Conservation (phyloP, 2,888 invertebrate species). For the Rhagophthalmus giganteus region DNA sequence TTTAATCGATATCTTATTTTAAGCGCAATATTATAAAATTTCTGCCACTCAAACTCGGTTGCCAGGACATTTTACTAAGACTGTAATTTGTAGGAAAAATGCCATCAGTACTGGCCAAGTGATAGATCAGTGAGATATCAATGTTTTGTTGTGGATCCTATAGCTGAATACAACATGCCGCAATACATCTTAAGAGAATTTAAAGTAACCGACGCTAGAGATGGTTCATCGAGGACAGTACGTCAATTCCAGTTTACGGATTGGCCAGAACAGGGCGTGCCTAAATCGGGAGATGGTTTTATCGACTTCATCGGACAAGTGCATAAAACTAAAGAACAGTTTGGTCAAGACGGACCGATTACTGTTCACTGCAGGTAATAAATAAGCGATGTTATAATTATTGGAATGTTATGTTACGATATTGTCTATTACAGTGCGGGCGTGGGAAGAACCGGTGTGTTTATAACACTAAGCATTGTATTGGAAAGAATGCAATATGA, state of each 20-base stretch:
- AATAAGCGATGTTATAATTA: too few relatives aligned
- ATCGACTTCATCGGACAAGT: slow-evolving; percentile 99
- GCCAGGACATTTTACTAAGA: not conserved
- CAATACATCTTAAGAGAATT: slow-evolving; percentile 98
- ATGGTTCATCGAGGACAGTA: slow-evolving; percentile 93
- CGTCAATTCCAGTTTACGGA: slow-evolving; percentile 96
- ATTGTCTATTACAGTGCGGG: slow-evolving; percentile 89
- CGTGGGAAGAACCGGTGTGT: slow-evolving; percentile 97
- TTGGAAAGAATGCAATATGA: slow-evolving; percentile 99
- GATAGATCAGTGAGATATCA: slow-evolving; percentile 96
- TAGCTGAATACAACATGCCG: slow-evolving; percentile 99
- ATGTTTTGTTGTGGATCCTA: slow-evolving; percentile 98
- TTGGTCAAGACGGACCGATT: slow-evolving; percentile 99
- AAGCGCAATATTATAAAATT: too few relatives aligned
- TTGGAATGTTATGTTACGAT: too few relatives aligned
- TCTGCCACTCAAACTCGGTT: not conserved
- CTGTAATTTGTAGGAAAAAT: slow-evolving; percentile 82
- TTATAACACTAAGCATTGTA: slow-evolving; percentile 96
- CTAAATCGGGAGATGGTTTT: slow-evolving; percentile 97
- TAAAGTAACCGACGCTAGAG: slow-evolving; percentile 97
- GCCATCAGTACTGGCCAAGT: slow-evolving; percentile 99
- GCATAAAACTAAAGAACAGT: slow-evolving; percentile 99
- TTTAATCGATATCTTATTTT: slow-evolving; percentile 35
- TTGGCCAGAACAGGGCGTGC: slow-evolving; percentile 96
- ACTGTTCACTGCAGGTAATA: slow-evolving; percentile 92